Evolutionary conservation across 2,113 vertebrate species (phyloP), one percentile per base, ranked within the genome.

Genomic region (Albula glossodonta): DNA sequence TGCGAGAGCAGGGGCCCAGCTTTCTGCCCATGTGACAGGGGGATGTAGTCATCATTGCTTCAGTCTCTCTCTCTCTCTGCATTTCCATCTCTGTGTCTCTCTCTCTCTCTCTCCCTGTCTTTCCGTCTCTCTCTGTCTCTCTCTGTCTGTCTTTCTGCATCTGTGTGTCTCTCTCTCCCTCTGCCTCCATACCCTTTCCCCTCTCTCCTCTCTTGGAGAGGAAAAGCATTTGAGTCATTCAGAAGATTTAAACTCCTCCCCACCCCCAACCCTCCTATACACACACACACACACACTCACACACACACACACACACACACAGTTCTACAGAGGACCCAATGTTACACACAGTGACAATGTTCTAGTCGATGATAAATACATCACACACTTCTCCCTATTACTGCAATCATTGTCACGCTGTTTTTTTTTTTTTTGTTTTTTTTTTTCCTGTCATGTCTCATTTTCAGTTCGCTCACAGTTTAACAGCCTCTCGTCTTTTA

Each of bases 261-360:
- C 9, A 15, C 22, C 7, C 60, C 17, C 60, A 22, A 15, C 53
- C 12, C 12, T 12, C 17, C 60, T 4, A 19, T 19, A 66, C 60
- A 86, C 89, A 78, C 88, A 81, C 78, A 92, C 87, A 91, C 89
- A 88, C 90, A 84, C 77, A 1, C 2, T 5, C 60, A 66, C 60
- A 86, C 89, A 78, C 88, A 81, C 78, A 92, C 87, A 91, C 89
- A 88, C 78, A 92, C 87, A 91, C 89, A 88, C 90, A 84, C 77
- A 50, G 74, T 84, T 91, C 88, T 89, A 41, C 31, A 41, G 31
- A 41, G 31, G 31, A 41, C 22, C 83, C 84, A 49, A 87, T 86
- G 84, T 87, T 88, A 13, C 84, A 85, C 78, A 90, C 88, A 86
- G 78, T 87, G 87, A 89, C 78, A 70, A 88, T 87, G 81, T 90